phyloP scores from a whole-genome alignment of 1,140 invertebrate species.

The Bombus breviceps region DNA sequence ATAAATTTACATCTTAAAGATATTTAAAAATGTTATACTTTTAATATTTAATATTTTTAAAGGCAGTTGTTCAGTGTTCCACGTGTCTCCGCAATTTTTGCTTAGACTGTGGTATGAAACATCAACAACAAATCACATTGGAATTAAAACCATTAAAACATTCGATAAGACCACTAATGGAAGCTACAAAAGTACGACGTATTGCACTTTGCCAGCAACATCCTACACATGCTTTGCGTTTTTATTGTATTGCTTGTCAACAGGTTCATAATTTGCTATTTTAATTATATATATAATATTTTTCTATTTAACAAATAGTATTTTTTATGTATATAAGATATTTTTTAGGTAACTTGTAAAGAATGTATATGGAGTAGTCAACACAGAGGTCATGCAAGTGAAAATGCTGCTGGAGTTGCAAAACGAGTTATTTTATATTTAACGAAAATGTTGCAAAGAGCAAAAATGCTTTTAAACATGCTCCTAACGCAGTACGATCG shows the following conservation, averaged over 20 bases:
- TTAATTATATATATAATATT: not conserved
- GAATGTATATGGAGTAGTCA: conserved; percentile 76
- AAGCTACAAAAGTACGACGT: conserved; percentile 76
- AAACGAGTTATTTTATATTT: conserved; percentile 68
- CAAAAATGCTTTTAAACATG: conserved; percentile 70
- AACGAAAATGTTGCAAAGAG: conserved; percentile 66
- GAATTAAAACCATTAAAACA: conserved; percentile 65
- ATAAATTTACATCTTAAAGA: not conserved
- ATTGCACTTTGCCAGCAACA: conserved; percentile 76
- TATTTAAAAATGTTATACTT: not conserved
- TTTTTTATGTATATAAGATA: not conserved
- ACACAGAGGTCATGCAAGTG: conserved; percentile 79
- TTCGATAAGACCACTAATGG: conserved; percentile 76
- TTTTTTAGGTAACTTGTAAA: conserved; percentile 73
- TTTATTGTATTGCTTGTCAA: conserved; percentile 79
- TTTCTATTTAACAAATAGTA: conserved; percentile 8
- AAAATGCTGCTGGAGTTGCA: conserved; percentile 74
- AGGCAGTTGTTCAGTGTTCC: conserved; percentile 80
- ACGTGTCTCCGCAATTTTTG: conserved; percentile 81
- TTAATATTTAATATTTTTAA: conserved; percentile 23
- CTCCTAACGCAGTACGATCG: conserved; percentile 71
- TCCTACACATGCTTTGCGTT: conserved; percentile 74
- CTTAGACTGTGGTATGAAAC: conserved; percentile 76
- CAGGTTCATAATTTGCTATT: conserved; percentile 64
- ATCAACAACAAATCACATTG: conserved; percentile 71